A percentile compares a stretch with the other conserved stretches of the same genome.
phyloP scores from a whole-genome alignment of 1,140 invertebrate species.

The Antheraea mylitta region DNA sequence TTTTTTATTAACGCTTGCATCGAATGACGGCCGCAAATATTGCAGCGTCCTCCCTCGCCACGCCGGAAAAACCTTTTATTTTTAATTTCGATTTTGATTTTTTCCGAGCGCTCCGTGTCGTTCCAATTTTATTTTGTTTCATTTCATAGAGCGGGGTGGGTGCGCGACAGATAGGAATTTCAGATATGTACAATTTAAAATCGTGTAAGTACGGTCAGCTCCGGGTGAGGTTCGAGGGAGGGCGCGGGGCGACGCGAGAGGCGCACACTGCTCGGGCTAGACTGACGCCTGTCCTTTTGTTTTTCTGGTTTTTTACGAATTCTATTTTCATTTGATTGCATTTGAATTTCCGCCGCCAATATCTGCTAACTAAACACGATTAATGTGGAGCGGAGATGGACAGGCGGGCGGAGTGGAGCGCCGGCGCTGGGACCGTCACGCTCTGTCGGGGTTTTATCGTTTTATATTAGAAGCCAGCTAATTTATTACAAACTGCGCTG shows the following conservation, averaged over 20 bases:
- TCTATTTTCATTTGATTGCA: constrained; percentile 80
- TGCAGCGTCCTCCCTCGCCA: constrained; percentile 64
- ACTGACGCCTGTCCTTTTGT: constrained; percentile 77
- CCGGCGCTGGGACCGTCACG: constrained; percentile 42
- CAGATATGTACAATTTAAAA: constrained; percentile 79
- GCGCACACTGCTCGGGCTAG: constrained; percentile 57
- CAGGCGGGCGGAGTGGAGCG: constrained; percentile 44
- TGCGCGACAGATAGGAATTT: constrained; percentile 77
- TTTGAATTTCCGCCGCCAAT: constrained; percentile 80
- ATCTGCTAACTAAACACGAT: constrained; percentile 80
- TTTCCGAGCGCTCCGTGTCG: constrained; percentile 68
- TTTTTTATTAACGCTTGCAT: constrained; percentile 76
- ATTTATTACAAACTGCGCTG: constrained; percentile 69
- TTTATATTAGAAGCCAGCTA: constrained; percentile 72
- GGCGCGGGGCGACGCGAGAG: constrained; percentile 34
- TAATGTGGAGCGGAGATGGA: constrained; percentile 76
- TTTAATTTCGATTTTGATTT: constrained; percentile 79
- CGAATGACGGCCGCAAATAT: constrained; percentile 76
- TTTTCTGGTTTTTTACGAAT: constrained; percentile 75
- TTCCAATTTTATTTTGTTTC: constrained; percentile 77
- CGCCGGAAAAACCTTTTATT: constrained; percentile 70
- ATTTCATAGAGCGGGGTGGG: constrained; percentile 77
- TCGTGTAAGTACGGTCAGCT: constrained; percentile 78
- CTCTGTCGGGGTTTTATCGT: constrained; percentile 67
- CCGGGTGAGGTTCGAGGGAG: constrained; percentile 37